phyloP scores from a whole-genome alignment of 2,113 vertebrate genomes.

The Danionella cerebrum region DNA sequence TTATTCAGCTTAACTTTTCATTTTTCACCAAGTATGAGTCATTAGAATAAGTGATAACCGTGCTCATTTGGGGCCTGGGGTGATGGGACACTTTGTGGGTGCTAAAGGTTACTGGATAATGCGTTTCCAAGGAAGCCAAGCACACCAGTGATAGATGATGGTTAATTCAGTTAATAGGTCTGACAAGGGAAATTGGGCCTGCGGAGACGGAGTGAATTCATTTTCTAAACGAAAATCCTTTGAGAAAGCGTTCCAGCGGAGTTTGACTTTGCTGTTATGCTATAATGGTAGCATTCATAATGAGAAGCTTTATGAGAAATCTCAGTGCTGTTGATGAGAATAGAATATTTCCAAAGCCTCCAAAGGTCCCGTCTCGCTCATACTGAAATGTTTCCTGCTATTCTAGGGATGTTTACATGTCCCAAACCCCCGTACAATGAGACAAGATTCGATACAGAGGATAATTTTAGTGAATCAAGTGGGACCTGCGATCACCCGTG shows the following conservation, averaged over 20 bases:
- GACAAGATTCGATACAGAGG: not conserved
- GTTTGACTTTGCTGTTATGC: not conserved
- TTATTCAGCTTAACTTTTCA: constrained; percentile 2
- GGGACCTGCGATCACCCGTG: not conserved
- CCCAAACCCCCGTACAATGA: not conserved
- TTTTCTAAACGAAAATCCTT: constrained; percentile 3
- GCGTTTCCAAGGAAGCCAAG: not conserved
- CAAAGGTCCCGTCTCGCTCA: not conserved
- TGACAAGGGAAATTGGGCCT: constrained; percentile 11
- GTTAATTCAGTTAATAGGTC: constrained; percentile 20
- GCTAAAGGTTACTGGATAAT: not conserved
- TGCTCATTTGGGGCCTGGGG: not conserved
- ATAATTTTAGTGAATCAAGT: not conserved
- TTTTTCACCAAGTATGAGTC: not conserved
- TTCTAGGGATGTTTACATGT: constrained; percentile 1
- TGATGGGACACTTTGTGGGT: not conserved
- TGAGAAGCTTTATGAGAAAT: not conserved
- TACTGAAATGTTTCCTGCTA: not conserved
- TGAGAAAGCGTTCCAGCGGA: not conserved
- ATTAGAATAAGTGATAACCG: not conserved
- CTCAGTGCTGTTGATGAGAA: not conserved
- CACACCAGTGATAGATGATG: not conserved
- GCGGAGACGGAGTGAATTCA: not conserved
- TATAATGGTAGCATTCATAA: not conserved
- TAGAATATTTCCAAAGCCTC: constrained; percentile 14